These are phyloP conservation scores for Micrastur ruficollis DNA, from an alignment of 2,797 vertebrate species.

Conservation along the genomic window DNA sequence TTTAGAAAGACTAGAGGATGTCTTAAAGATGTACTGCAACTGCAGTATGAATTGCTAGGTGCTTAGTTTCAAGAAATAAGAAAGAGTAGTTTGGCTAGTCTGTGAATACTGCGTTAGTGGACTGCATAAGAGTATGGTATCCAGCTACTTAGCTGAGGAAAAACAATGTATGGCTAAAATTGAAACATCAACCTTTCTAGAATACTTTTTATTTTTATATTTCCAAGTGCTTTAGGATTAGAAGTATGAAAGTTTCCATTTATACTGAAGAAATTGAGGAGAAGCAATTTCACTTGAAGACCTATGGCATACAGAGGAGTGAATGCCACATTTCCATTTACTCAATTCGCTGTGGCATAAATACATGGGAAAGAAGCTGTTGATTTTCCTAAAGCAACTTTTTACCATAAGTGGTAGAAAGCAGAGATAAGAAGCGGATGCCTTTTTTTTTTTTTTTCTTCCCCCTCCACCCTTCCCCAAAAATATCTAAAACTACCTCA, in stretches of 20 bases:
- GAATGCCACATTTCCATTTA: not conserved
- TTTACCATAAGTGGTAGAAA: not conserved
- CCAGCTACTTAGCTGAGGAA: not conserved
- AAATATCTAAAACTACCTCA: not conserved
- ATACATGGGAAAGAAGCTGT: not conserved
- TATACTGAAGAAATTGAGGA: not conserved
- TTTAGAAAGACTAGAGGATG: not conserved
- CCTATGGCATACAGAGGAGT: not conserved
- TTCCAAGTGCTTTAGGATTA: not conserved
- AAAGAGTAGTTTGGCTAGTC: not conserved
- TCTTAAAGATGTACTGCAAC: not conserved
- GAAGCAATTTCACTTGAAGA: not conserved
- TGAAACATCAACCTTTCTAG: not conserved
- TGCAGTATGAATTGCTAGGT: not conserved
- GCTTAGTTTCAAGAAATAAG: not conserved
- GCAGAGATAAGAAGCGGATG: not conserved
- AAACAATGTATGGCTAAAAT: accelerated
- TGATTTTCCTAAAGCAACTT: not conserved
- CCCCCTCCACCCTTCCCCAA: accelerated
- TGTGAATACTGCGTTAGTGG: not conserved
- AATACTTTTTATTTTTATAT: not conserved
- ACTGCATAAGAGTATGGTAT: accelerated
- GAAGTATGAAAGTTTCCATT: not conserved
- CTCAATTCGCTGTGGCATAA: not conserved
- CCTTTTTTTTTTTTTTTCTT: not conserved